Base-by-base conservation (phyloP, 2,888 invertebrate species). In the Nymphalis polychloros region DNA sequence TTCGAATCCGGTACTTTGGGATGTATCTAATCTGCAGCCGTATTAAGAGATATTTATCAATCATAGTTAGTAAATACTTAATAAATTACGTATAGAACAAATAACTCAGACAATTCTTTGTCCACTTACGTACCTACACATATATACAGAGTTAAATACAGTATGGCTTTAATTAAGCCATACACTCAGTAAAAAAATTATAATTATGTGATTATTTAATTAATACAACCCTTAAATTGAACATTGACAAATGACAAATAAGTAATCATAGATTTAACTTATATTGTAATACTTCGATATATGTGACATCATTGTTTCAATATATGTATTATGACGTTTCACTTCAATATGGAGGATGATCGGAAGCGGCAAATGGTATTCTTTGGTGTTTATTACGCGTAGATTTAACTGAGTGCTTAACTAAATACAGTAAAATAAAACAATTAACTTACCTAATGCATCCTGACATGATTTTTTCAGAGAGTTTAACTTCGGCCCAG, bases 381-480 rank as follows among this genome's bases (percentile, higher is more conserved):
- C 1, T 27, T 23, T 52, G 20, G 50, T 53, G 17, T 55, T 31
- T 31, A 55, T 17, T 17, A 55, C 17, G 1, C 17, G 5, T 13
- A 13, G 13, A 41, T 41, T 41, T 41, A 13, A n/a, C 19, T n/a
- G n/a, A n/a, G 49, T 8, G 17, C 8, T 19, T 49, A 19, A 16
- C 7, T 31, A 31, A 2, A 53, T 13, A 31, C 16, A 27, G 20
- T 20, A 47, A 19, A 46, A 53, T n/a, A 53, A 55, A n/a, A n/a
- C 0, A 23, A 31, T 16, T 1, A 16, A 17, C 46, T 92, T 93
- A 97, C 98, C 97, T 86, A 96, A 94, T 76, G 97, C 97, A 90
- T 97, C 96, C 91, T 97, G 97, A 81, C 97, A 96, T 77, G 97
- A 94, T 90, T 96, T 96, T 82, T 96, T 95, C 77, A 98, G 89